Conservation (phyloP, 1,140 invertebrate genomes). For the Chelonus insularis region DNA sequence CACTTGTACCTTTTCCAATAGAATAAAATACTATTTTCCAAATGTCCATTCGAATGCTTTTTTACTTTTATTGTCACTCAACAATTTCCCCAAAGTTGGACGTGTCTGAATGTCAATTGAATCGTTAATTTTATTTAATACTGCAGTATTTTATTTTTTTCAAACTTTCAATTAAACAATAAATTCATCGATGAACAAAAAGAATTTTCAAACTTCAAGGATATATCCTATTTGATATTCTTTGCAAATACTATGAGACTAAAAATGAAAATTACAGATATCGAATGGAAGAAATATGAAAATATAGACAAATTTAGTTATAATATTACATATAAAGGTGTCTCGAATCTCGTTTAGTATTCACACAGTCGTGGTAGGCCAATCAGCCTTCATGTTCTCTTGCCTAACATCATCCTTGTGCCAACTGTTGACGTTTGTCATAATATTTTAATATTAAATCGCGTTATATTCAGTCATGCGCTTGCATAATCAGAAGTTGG, state of each 20-base stretch:
- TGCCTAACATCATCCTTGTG: constrained; percentile 33
- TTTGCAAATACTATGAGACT: too few relatives aligned
- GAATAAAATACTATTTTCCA: background rate
- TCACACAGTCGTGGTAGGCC: constrained; percentile 49
- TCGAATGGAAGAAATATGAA: too few relatives aligned
- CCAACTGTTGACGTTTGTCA: constrained; percentile 61
- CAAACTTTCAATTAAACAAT: too few relatives aligned
- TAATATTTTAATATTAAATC: constrained; percentile 64
- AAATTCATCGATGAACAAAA: too few relatives aligned
- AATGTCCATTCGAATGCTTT: background rate
- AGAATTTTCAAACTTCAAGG: too few relatives aligned
- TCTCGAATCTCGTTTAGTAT: constrained; percentile 53
- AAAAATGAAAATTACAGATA: too few relatives aligned
- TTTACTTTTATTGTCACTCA: constrained; percentile 30
- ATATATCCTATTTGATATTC: too few relatives aligned
- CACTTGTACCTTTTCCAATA: background rate
- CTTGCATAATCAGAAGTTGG: constrained; percentile 59
- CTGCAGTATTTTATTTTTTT: constrained; percentile 32
- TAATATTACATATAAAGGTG: constrained; percentile 23
- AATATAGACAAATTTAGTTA: too few relatives aligned
- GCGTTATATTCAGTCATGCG: constrained; percentile 59
- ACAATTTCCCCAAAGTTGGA: background rate
- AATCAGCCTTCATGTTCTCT: constrained; percentile 52
- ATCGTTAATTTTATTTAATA: constrained; percentile 49
- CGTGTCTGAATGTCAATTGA: constrained; percentile 36